Percentiles rank a stretch among this genome's conserved stretches.
Evolutionary conservation across 2,797 vertebrate genomes (phyloP).

Genomic region (Sphenodon punctatus): DNA sequence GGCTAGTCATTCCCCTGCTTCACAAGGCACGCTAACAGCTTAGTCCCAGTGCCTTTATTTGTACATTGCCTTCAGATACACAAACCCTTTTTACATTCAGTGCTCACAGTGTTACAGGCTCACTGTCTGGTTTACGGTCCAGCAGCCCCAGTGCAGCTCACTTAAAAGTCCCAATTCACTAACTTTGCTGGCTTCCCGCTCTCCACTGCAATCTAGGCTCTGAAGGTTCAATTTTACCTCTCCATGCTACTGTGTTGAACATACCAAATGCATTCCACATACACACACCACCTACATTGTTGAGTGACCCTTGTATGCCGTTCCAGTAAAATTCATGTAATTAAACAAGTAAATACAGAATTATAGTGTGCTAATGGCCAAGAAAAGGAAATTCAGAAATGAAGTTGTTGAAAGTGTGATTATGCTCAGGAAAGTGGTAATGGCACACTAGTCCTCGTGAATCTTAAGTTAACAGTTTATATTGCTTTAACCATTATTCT

Average conservation of each 20-base stretch:
- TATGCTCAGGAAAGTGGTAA: background rate
- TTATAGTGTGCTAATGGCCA: background rate
- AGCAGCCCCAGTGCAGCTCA: too few species aligned
- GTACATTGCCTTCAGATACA: too few species aligned
- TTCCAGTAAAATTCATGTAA: background rate
- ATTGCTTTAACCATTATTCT: accelerated
- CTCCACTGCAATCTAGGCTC: too few species aligned
- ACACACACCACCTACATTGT: background rate
- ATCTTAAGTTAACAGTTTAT: background rate
- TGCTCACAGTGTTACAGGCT: too few species aligned
- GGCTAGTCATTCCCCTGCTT: too few species aligned
- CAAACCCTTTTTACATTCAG: too few species aligned
- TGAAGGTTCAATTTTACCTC: too few species aligned
- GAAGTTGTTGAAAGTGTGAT: background rate
- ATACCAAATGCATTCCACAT: accelerated
- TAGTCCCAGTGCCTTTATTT: too few species aligned
- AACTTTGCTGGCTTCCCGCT: too few species aligned
- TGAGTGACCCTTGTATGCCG: background rate
- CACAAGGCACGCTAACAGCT: too few species aligned
- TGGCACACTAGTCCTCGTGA: background rate
- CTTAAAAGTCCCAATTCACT: too few species aligned
- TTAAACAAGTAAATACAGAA: accelerated
- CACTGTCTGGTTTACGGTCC: too few species aligned
- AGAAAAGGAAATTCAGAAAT: background rate
- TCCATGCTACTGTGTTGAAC: background rate